These are phyloP conservation scores for Atrichornis clamosus DNA, from an alignment of 2,113 vertebrate genomes.

Conservation along the genomic window DNA sequence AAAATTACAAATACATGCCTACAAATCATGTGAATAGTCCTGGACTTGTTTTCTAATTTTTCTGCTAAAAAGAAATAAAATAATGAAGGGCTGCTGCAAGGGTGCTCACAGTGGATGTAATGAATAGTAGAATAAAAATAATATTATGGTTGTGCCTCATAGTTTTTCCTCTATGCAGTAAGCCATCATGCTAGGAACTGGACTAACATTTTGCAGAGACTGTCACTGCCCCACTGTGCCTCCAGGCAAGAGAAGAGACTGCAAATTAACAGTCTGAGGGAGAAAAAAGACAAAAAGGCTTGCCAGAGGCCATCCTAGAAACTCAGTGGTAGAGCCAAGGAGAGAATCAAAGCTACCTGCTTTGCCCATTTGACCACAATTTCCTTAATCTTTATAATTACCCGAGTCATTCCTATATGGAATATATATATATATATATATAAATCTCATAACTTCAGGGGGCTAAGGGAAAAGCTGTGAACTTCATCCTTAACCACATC, in stretches of 20 bases:
- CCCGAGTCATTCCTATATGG: background rate
- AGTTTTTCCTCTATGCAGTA: background rate
- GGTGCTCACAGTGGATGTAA: background rate
- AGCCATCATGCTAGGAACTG: conserved; percentile 14
- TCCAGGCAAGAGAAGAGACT: conserved; percentile 27
- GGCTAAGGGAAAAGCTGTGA: background rate
- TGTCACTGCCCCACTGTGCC: conserved; percentile 48
- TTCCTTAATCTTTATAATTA: conserved; percentile 16
- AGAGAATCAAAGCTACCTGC: conserved; percentile 32
- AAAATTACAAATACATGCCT: background rate
- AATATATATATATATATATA: background rate
- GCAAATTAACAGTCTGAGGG: conserved; percentile 49
- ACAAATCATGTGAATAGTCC: background rate
- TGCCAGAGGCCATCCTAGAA: conserved; percentile 61
- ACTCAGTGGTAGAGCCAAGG: conserved; percentile 15
- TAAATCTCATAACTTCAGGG: background rate
- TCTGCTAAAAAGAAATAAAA: background rate
- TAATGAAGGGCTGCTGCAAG: background rate
- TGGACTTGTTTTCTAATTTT: background rate
- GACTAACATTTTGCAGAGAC: conserved; percentile 49
- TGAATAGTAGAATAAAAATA: conserved; percentile 50
- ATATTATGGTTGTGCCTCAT: conserved; percentile 9
- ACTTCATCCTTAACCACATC: background rate
- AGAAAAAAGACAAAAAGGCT: conserved; percentile 32
- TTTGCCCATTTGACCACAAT: conserved; percentile 12